Evolutionary conservation across 2,113 vertebrate species (phyloP).

Genomic region (Ovis aries): DNA sequence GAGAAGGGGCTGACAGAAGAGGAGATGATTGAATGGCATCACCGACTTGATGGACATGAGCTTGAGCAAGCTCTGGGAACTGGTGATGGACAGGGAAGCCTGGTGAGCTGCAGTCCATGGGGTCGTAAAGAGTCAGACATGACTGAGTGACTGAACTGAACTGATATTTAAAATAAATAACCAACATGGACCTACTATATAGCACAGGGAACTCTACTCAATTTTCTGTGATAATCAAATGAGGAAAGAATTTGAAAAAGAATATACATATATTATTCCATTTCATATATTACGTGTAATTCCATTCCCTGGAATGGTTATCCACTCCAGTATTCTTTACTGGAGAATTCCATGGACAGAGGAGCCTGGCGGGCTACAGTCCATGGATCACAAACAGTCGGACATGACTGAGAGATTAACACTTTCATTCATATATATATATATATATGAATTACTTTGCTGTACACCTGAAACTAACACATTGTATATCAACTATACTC

Average conservation of each 20-base stretch:
- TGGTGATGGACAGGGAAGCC: not conserved
- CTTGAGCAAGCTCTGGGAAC: not conserved
- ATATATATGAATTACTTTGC: not conserved
- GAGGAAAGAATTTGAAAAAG: not conserved
- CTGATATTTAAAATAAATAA: not conserved
- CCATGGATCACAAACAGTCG: accelerated
- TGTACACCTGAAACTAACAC: not conserved
- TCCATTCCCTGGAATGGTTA: not conserved
- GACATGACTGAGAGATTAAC: not conserved
- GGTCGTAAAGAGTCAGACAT: not conserved
- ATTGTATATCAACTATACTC: not conserved
- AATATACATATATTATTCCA: not conserved
- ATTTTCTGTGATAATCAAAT: not conserved
- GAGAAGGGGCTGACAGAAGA: not conserved
- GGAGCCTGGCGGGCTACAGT: not conserved
- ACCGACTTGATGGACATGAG: not conserved
- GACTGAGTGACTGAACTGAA: not conserved
- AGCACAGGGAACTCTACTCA: not conserved
- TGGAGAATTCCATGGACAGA: not conserved
- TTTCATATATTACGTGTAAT: not conserved
- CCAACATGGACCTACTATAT: not conserved
- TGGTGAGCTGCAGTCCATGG: not conserved
- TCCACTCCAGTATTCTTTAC: not conserved
- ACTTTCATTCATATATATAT: not conserved
- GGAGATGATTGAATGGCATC: not conserved